Conservation (phyloP, 2,113 vertebrate genomes). For the Turnix velox region DNA sequence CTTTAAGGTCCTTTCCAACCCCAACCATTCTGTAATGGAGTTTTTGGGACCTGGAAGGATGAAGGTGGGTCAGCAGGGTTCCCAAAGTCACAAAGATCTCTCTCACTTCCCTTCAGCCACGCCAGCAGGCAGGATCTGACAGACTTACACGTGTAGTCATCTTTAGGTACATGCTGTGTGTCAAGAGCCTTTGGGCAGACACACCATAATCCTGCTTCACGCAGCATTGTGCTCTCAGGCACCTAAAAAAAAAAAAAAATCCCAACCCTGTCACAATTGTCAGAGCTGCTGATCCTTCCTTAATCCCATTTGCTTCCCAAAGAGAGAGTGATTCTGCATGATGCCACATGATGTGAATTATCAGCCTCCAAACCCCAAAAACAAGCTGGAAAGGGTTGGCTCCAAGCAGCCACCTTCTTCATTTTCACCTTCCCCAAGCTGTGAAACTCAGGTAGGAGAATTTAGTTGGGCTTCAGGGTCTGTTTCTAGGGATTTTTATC, state of each 20-base stretch:
- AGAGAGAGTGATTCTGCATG: neutral
- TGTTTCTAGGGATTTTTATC: neutral
- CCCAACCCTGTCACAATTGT: neutral
- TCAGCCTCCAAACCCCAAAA: neutral
- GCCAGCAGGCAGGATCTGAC: neutral
- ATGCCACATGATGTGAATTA: neutral
- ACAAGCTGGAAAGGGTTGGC: neutral
- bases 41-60: neutral
- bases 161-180: neutral
- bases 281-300: slow-evolving; percentile 4
- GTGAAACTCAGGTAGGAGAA: neutral
- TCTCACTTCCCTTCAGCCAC: too few relatives aligned
- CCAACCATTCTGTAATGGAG: too few relatives aligned
- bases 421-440: neutral
- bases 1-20: too few relatives aligned
- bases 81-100: neutral
- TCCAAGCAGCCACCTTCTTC: neutral
- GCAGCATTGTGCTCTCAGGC: neutral
- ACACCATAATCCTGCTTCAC: slow-evolving; percentile 14
- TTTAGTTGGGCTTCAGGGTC: neutral
- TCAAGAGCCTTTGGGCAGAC: neutral
- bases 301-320: slow-evolving; percentile 30
- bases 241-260: neutral
- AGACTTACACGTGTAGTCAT: neutral
- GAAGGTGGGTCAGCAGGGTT: neutral